These are phyloP conservation scores for Phyllostomus discolor DNA, from an alignment of 2,113 vertebrate genomes.

Conservation along the genomic window DNA sequence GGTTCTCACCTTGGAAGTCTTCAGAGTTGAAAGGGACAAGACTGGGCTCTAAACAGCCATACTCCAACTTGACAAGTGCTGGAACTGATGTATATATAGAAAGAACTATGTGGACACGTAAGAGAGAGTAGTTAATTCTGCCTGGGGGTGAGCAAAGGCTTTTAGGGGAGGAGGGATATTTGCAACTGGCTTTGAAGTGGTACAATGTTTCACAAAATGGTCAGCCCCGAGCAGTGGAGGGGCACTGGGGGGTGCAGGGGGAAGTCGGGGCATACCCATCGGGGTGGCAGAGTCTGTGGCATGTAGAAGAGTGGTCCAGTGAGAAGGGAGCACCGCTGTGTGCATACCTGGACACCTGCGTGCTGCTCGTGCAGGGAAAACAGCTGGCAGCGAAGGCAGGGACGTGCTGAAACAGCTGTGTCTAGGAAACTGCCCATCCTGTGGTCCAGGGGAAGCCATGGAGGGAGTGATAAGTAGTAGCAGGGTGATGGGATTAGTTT, in stretches of 20 bases:
- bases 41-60: background rate
- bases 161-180: conserved; percentile 17
- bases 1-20: conserved; percentile 9
- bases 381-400: background rate
- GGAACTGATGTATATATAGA: background rate
- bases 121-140: background rate
- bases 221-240: background rate
- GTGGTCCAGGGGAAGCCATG: fast-evolving
- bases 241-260: background rate
- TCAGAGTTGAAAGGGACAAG: background rate
- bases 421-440: background rate
- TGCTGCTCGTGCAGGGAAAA: background rate
- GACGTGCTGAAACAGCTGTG: background rate
- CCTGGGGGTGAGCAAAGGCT: background rate
- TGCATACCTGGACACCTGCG: background rate
- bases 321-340: background rate
- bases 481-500: fast-evolving
- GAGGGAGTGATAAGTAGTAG: background rate
- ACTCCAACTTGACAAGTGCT: conserved; percentile 16
- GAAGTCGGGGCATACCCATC: background rate
- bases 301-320: background rate
- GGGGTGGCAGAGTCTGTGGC: fast-evolving
- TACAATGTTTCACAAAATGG: conserved; percentile 27
- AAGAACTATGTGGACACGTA: background rate
- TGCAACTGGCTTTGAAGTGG: conserved; percentile 50